phyloP scores from a whole-genome alignment of 2,888 invertebrate species.

The Coelinius sp. region DNA sequence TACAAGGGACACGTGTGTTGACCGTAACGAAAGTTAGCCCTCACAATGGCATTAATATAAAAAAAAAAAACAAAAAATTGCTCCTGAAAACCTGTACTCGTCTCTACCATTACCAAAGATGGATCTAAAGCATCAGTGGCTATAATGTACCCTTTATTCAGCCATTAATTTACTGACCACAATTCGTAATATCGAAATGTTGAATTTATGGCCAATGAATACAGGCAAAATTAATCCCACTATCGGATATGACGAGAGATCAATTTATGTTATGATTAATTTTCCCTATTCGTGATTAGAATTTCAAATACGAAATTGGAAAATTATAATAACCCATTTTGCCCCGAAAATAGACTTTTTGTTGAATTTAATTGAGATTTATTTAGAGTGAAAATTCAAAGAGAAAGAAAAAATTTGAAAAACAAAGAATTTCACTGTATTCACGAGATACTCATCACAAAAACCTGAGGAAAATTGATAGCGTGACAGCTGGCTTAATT shows the following conservation, averaged over 20 bases:
- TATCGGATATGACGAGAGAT: conserved; percentile 33
- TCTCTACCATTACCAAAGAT: neutral
- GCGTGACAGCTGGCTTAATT: conserved; percentile 18
- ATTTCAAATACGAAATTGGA: neutral
- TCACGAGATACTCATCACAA: neutral
- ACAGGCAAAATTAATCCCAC: conserved; percentile 28
- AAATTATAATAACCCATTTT: too few relatives aligned
- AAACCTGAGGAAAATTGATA: conserved; percentile 10
- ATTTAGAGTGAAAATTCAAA: too few relatives aligned
- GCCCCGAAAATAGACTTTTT: too few relatives aligned
- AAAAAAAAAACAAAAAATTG: neutral
- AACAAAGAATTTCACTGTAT: neutral
- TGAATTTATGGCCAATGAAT: neutral
- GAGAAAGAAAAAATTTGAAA: neutral
- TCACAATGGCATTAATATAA: neutral
- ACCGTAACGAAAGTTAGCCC: conserved; percentile 6
- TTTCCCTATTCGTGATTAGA: neutral
- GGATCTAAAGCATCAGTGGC: neutral
- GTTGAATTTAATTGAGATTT: too few relatives aligned
- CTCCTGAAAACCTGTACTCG: neutral
- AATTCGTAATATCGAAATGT: neutral
- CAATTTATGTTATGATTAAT: conserved; percentile 27
- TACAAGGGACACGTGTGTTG: conserved; percentile 34
- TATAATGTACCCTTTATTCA: neutral
- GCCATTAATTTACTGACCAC: conserved; percentile 3